phyloP scores from a whole-genome alignment of 2,888 invertebrate species.

The Mimachlamys varia region DNA sequence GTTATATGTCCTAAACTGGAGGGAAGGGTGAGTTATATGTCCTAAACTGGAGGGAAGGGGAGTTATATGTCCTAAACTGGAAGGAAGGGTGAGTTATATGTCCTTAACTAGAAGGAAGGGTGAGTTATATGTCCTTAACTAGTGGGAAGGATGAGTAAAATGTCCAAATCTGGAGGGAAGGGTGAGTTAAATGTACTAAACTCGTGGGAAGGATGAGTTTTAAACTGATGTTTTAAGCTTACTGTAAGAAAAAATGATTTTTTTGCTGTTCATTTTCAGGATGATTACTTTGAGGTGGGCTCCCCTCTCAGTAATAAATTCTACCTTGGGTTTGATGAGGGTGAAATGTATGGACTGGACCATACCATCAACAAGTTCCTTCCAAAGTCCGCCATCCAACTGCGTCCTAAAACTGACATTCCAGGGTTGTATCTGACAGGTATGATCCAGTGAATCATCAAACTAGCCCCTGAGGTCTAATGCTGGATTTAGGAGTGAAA shows the following conservation, averaged over 20 bases:
- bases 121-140: constrained; percentile 42
- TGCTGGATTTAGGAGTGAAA: not conserved
- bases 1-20: not conserved
- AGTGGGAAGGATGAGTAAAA: too few relatives aligned
- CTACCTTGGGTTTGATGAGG: constrained; percentile 67
- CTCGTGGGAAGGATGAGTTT: too few relatives aligned
- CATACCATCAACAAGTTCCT: constrained; percentile 65
- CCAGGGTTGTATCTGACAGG: constrained; percentile 77
- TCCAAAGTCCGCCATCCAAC: constrained; percentile 62
- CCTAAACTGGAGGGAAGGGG: too few relatives aligned
- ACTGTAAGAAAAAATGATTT: too few relatives aligned
- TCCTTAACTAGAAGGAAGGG: constrained; percentile 77
- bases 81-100: too few relatives aligned
- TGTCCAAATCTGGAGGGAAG: too few relatives aligned
- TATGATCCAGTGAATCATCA: constrained; percentile 32
- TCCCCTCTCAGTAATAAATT: constrained; percentile 69
- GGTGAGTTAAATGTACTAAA: too few relatives aligned
- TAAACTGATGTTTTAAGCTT: too few relatives aligned
- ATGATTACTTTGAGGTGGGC: constrained; percentile 70
- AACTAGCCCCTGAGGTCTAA: too few relatives aligned
- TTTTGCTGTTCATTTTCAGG: constrained; percentile 50
- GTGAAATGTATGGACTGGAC: constrained; percentile 74
- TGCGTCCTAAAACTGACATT: constrained; percentile 75
- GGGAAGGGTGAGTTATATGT: too few relatives aligned
- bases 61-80: too few relatives aligned